These are phyloP conservation scores for Apodemia duryi DNA, from an alignment of 2,888 invertebrate genomes.

Conservation along the genomic window DNA sequence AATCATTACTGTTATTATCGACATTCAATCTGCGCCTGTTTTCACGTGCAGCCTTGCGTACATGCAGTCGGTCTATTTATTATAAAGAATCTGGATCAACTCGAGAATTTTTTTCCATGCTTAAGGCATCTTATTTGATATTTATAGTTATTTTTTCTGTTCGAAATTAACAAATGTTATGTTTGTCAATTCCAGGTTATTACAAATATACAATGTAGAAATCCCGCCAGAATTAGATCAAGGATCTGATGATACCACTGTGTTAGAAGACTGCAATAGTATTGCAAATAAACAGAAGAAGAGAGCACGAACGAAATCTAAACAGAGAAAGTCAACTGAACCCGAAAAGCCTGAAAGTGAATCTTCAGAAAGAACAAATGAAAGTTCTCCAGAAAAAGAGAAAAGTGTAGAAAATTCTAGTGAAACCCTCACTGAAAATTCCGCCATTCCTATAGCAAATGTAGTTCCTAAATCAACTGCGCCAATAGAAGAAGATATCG, in stretches of 20 bases:
- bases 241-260: slow-evolving; percentile 58
- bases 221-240: slow-evolving; percentile 78
- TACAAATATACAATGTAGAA: slow-evolving; percentile 86
- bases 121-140: not conserved
- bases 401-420: slow-evolving; percentile 38
- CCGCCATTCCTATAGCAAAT: slow-evolving; percentile 13
- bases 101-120: no score
- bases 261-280: slow-evolving; percentile 45
- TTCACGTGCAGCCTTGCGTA: no score
- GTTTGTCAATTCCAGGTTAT: slow-evolving; percentile 73
- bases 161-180: not conserved
- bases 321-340: slow-evolving; percentile 59
- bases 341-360: slow-evolving; percentile 59
- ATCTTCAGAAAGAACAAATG: slow-evolving; percentile 56
- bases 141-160: no score
- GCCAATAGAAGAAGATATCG: slow-evolving; percentile 67
- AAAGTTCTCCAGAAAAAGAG: slow-evolving; percentile 59
- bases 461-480: slow-evolving; percentile 29
- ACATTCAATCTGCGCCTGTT: no score
- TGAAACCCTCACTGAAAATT: slow-evolving; percentile 22
- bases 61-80: no score
- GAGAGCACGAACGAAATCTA: slow-evolving; percentile 62
- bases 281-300: slow-evolving; percentile 58
- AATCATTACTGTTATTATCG: no score
- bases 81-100: no score